Percentiles rank a stretch among this genome's conserved stretches.
Evolutionary conservation across 2,113 vertebrate genomes (phyloP).

Genomic region (Lichenostomus cassidix): DNA sequence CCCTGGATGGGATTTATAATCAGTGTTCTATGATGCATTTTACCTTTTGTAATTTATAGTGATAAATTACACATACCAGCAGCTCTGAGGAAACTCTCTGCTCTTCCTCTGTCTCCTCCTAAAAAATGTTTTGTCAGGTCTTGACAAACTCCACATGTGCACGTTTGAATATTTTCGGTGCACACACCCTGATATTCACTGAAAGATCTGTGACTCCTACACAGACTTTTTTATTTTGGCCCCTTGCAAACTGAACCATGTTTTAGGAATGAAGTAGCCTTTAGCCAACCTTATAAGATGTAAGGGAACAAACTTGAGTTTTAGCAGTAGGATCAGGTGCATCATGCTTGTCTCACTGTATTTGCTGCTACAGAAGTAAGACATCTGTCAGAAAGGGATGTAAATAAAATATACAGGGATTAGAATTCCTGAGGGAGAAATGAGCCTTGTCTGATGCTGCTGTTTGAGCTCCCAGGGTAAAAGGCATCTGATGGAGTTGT

Average conservation of each 20-base stretch:
- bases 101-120: background rate
- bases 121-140: slow-evolving; percentile 30
- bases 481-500: background rate
- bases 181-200: background rate
- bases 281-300: background rate
- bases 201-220: background rate
- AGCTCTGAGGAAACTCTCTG: background rate
- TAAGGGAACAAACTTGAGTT: background rate
- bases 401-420: background rate
- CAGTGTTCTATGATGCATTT: background rate
- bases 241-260: background rate
- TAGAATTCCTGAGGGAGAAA: background rate
- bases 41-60: background rate
- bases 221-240: background rate
- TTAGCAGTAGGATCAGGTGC: background rate
- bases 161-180: slow-evolving; percentile 27
- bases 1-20: slow-evolving; percentile 12
- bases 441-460: background rate
- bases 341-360: background rate
- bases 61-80: background rate
- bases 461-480: background rate
- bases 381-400: background rate
- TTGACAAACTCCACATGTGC: background rate
- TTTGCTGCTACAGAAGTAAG: background rate
- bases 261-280: background rate